phyloP scores from a whole-genome alignment of 2,797 vertebrate species.

The Scolopax bukidnonensis region DNA sequence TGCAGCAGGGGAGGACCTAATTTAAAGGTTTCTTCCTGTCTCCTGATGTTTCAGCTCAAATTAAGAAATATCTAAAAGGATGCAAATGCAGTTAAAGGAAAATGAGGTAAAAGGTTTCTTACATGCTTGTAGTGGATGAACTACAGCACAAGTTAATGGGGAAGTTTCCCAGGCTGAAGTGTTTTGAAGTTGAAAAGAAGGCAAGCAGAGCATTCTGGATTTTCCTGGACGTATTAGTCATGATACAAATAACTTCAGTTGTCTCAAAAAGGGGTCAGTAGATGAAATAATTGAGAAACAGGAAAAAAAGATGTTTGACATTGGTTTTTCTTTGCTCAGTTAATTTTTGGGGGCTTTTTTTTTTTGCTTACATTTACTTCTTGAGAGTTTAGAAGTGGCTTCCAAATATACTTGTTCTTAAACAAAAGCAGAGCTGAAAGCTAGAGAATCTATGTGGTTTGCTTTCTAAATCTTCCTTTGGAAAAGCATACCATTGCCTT shows the following conservation, averaged over 20 bases:
- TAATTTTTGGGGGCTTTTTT: background rate
- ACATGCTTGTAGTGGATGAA: background rate
- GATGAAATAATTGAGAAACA: background rate
- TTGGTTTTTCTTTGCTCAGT: background rate
- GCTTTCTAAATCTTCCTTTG: background rate
- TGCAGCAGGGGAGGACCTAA: background rate
- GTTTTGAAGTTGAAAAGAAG: background rate
- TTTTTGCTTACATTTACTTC: background rate
- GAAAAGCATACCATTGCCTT: background rate
- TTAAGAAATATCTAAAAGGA: background rate
- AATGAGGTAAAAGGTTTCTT: background rate
- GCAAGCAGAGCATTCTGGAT: background rate
- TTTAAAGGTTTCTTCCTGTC: background rate
- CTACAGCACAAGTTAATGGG: background rate
- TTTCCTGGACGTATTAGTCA: background rate
- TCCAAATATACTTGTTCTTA: background rate
- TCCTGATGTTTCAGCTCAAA: background rate
- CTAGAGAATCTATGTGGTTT: background rate
- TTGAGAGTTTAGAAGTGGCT: background rate
- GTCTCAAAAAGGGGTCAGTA: background rate
- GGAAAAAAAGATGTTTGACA: background rate
- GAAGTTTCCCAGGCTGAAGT: background rate
- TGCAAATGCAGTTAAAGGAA: background rate
- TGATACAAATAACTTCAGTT: background rate
- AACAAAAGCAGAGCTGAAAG: constrained; percentile 15